These are phyloP conservation scores for Lates japonicus DNA, from an alignment of 2,797 vertebrate genomes.

Conservation along the genomic window DNA sequence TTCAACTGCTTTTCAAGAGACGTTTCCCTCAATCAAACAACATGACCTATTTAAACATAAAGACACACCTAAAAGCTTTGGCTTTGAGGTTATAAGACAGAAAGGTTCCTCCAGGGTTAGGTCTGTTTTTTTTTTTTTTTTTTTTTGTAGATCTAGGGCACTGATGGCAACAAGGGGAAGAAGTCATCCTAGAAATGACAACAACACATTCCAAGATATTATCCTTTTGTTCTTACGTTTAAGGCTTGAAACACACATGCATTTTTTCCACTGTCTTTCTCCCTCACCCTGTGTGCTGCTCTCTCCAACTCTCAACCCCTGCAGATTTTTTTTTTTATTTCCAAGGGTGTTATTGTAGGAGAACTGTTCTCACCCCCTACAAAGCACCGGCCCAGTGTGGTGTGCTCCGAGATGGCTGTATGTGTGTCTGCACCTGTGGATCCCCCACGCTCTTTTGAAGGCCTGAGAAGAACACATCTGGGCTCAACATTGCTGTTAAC, in stretches of 20 bases:
- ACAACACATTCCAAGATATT: conserved; percentile 27
- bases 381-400: conserved; percentile 26
- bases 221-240: conserved; percentile 18
- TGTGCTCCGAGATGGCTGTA: conserved; percentile 4
- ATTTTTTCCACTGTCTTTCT: neutral
- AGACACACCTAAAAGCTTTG: conserved; percentile 78
- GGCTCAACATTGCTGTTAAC: conserved; percentile 19
- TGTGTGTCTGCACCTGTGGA: conserved; percentile 20
- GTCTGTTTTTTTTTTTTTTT: conserved; percentile 3
- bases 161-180: conserved; percentile 35
- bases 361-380: conserved; percentile 28
- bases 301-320: conserved; percentile 18
- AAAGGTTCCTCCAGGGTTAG: conserved; percentile 48
- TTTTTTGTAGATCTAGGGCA: conserved; percentile 44
- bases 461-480: conserved; percentile 35
- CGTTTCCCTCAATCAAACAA: conserved; percentile 54
- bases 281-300: neutral
- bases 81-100: conserved; percentile 57
- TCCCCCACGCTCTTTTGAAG: conserved; percentile 24
- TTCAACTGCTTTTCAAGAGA: conserved; percentile 71
- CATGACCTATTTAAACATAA: conserved; percentile 76
- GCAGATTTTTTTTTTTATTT: conserved; percentile 16
- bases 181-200: conserved; percentile 45
- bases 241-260: conserved; percentile 14
- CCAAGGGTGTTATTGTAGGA: conserved; percentile 23